Evolutionary conservation across 2,888 invertebrate species (phyloP), one percentile per base, ranked within the genome.

Genomic region (Meliscaeva auricollis): DNA sequence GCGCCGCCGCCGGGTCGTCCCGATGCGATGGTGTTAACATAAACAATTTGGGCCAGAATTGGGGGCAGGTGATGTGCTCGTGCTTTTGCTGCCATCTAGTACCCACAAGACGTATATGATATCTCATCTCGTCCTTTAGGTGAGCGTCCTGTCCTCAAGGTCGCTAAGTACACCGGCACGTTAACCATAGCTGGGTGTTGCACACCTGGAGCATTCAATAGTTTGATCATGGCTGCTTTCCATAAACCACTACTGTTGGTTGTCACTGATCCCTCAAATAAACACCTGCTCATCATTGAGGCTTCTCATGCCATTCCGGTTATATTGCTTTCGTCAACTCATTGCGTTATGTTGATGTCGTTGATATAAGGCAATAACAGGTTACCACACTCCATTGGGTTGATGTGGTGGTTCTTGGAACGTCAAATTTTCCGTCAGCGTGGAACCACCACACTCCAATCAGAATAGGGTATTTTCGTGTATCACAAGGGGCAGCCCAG

Each of bases 281-380:
- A 98, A 92, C 97, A 98, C 91, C 98, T 98, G 93, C 98, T 99
- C 60, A 98, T 99, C 89, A 98, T 98, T 89, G 99, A 99, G 93
- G 99, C 99, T 52, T 98, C 98, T 6, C 99, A 99, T 91, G 99
- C 99, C 94, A 98, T 99, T 93, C 99, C 99, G 17, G 99, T 99
- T n/a, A n/a, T 44, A 99, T 99, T 94, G 99, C 99, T 70, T 96
- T 99, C 92, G 96, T 97, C 93, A 99, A 99, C 4, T 99, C 99
- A 22, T 94, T 99, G 87, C 95, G 98, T 89, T 98, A 97, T 92
- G 98, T 99, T 87, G 99, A 99, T 92, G 98, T 99, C 93, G 97
- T n/a, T 98, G 54, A 99, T 99, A 91, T 99, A 99, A 87, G 99
- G 99, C 94, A 99, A 99, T 93, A 99, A 98, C 93, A 99, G 99